Evolutionary conservation across 2,888 invertebrate genomes (phyloP), one percentile per base, ranked within the genome.

Genomic region (Dysmachus trigonus): DNA sequence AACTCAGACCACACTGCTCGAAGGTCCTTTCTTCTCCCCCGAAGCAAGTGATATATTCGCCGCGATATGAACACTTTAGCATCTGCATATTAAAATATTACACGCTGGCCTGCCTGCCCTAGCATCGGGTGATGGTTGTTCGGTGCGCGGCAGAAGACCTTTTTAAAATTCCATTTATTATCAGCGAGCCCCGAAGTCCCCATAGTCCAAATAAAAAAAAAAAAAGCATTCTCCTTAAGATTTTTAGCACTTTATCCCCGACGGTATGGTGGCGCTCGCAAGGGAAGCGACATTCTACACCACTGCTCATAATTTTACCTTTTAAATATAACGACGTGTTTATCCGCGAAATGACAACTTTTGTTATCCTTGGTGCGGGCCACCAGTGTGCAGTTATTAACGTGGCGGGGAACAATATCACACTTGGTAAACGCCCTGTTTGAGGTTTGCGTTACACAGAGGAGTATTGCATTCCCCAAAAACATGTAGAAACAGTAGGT

Each of bases 281-380:
- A 41, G 22, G 27, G 13, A 5, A 41, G 22, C 27, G 33, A n/a
- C 27, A 27, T 30, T 72, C 41, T 27, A 1, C 27, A 5, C 4
- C n/a, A n/a, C 38, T n/a, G 15, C n/a, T 41, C 72, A 72, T 83
- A 72, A 83, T 83, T 83, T 83, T 79, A 83, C 76, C 77, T 86
- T 83, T 84, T 76, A 86, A 85, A 86, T 86, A 87, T 85, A 86
- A 87, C 84, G 87, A 87, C 81, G 86, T 87, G 87, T 87, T 87
- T 87, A 87, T 87, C 86, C 86, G 72, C 86, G 35, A 53, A 86
- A 87, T 87, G 87, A 86, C 86, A 87, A 74, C 87, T 86, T 87
- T 86, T 73, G 76, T 51, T 81, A 81, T 87, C 71, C 87, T 87
- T 85, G 22, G 35, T 27, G n/a, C n/a, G 83, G 83, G 35, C 30